These are phyloP conservation scores for Melitaea cinxia DNA, from an alignment of 1,140 invertebrate genomes.

Conservation along the genomic window DNA sequence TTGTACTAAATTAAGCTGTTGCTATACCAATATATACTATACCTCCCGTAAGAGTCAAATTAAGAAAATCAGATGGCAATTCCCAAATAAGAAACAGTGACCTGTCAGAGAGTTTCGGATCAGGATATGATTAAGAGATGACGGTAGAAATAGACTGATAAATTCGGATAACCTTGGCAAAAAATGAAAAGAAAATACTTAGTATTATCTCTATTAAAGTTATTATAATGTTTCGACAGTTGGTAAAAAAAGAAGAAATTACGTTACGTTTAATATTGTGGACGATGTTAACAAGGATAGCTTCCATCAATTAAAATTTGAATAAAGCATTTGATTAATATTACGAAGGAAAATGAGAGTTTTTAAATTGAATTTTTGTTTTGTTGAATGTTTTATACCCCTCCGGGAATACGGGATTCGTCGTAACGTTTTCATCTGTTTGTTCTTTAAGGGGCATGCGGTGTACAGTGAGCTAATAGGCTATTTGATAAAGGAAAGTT, in stretches of 20 bases:
- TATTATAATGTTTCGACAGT: background rate
- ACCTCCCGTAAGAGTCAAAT: no score
- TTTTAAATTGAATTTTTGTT: conserved; percentile 1
- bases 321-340: background rate
- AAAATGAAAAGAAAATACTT: background rate
- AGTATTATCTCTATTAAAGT: background rate
- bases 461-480: background rate
- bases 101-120: background rate
- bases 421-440: background rate
- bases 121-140: background rate
- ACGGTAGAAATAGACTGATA: background rate
- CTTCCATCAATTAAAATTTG: background rate
- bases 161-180: background rate
- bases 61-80: background rate
- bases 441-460: background rate
- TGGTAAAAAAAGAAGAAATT: background rate
- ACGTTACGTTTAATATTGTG: background rate
- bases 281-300: background rate
- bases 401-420: background rate
- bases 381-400: background rate
- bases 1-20: no score
- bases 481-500: background rate
- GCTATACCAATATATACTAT: no score
- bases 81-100: background rate
- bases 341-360: background rate